Evolutionary conservation across 2,113 vertebrate species (phyloP).

Genomic region (Struthio camelus): DNA sequence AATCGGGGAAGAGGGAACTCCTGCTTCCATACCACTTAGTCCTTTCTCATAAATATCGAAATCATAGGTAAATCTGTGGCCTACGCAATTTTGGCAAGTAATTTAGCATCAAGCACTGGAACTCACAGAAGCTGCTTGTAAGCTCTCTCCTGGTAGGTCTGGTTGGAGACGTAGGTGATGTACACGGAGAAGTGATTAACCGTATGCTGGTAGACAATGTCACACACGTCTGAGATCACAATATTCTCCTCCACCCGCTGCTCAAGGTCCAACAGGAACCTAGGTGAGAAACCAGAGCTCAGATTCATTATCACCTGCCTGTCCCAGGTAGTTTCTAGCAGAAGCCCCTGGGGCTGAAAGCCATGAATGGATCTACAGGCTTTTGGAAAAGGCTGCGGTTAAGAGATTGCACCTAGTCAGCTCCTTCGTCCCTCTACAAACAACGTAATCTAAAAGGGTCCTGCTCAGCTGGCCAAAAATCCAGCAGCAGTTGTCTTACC

Average conservation of each 20-base stretch:
- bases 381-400: background rate
- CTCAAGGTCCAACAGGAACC: constrained; percentile 93
- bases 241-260: constrained; percentile 92
- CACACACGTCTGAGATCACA: constrained; percentile 92
- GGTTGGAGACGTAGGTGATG: constrained; percentile 94
- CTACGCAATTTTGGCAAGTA: background rate
- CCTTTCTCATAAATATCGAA: background rate
- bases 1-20: background rate
- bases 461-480: background rate
- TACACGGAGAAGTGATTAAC: constrained; percentile 88
- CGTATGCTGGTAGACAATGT: constrained; percentile 89
- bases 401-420: background rate
- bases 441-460: background rate
- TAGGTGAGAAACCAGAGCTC: constrained; percentile 54
- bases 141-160: constrained; percentile 95
- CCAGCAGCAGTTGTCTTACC: constrained; percentile 74
- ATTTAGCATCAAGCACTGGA: background rate
- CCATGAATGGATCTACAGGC: background rate
- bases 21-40: background rate
- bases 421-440: background rate
- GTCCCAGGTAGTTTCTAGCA: background rate
- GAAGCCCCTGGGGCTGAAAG: background rate
- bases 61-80: background rate
- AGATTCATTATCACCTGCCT: background rate
- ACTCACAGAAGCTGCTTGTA: constrained; percentile 95